Conservation (phyloP, 2,113 vertebrate species). For the Cebus imitator region DNA sequence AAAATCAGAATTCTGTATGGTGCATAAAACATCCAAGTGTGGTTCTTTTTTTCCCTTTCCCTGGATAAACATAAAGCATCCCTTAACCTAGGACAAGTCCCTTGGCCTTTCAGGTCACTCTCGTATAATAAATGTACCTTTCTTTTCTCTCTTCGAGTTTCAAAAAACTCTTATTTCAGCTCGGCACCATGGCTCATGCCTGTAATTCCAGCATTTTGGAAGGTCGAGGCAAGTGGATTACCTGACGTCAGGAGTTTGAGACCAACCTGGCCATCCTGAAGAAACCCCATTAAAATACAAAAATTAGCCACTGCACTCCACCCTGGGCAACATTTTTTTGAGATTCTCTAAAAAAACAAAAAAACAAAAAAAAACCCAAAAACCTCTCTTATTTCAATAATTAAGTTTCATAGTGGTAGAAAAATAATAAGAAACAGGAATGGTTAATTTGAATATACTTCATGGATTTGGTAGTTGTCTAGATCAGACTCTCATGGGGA, state of each 20-base stretch:
- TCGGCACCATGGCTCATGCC: no score
- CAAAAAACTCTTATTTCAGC: background rate
- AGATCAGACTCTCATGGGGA: background rate
- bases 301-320: no score
- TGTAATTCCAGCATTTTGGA: no score
- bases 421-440: background rate
- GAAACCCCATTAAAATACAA: no score
- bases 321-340: no score
- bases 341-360: no score
- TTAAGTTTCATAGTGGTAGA: background rate
- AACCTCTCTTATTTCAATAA: background rate
- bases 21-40: background rate
- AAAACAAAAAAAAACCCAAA: no score
- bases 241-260: no score
- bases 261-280: no score
- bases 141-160: background rate
- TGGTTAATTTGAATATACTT: background rate
- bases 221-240: no score
- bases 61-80: background rate
- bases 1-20: background rate
- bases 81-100: background rate
- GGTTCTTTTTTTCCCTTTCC: background rate
- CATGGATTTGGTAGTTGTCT: background rate
- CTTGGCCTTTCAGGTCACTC: background rate
- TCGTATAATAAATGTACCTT: background rate